Base-by-base conservation (phyloP, 2,797 vertebrate species). In the Toxotes lorentzi region DNA sequence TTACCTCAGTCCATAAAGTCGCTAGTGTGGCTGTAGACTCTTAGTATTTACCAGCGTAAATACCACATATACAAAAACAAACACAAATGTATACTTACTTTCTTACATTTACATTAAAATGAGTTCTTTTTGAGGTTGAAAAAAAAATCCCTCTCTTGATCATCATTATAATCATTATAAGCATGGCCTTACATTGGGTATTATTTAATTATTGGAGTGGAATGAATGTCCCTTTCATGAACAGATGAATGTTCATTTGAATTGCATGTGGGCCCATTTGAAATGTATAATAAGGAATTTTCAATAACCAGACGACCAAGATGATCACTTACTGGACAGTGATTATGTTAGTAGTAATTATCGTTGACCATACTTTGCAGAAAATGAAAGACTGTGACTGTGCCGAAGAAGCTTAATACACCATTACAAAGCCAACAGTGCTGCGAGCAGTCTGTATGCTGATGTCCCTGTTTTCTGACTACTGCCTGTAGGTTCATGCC, bases 311-410 rank as follows among this genome's bases (percentile, higher is more conserved):
- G 38, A 84, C 56, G 41, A 73, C 47, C 48, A 72, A 66, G 47
- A 78, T 70, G 34, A 74, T 76, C 35, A 57, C 34, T 70, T 59
- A 43, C 43, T 66, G 16, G 68, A 45, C 23, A 76, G 60, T 74
- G 50, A 84, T 83, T 81, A 63, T 79, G 35, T 67, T 73, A 45
- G n/a, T 9, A 67, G 74, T 77, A 81, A 86, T 88, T 85, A 85
- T 70, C 17, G 1, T 16, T 76, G 76, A 73, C 69, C 81, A 81
- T 78, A 68, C 60, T 77, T 58, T 79, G 54, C 32, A 85, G 70
- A 43, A 63, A 74, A 82, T 67, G 40, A 78, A 67, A 58, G 61
- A 69, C 30, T 19, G 58, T 10, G 32, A 47, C 58, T 41, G 60
- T 56, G 66, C 9, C n/a, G 2, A 68, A 74, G 78, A 71, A 57